Conservation (phyloP, 2,797 vertebrate genomes). For the Tarsius wallacei region DNA sequence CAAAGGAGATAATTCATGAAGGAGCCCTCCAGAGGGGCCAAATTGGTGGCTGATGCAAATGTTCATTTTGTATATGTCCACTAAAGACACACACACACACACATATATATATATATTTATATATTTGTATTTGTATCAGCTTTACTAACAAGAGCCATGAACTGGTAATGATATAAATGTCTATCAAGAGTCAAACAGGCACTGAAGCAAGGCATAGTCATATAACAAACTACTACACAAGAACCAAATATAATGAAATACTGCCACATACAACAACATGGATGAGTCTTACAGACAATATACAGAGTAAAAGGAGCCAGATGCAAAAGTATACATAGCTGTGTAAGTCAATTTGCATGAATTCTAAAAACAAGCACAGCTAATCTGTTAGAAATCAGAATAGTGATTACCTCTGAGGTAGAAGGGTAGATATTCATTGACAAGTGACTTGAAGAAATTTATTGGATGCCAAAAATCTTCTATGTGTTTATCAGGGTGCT, state of each 20-base stretch:
- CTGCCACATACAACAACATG: background rate
- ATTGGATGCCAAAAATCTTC: background rate
- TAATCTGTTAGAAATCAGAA: slow-evolving; percentile 25
- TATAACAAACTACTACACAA: background rate
- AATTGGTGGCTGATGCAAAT: background rate
- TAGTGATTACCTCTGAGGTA: background rate
- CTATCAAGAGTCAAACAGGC: background rate
- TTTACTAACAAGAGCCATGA: background rate
- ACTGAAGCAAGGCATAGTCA: background rate
- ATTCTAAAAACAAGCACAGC: background rate
- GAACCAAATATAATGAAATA: background rate
- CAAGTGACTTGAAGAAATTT: background rate
- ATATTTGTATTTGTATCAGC: background rate
- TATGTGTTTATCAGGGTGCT: background rate
- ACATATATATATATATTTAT: too few species aligned
- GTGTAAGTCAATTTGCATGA: background rate
- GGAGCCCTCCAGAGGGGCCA: background rate
- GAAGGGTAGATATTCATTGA: background rate
- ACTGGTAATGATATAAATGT: background rate
- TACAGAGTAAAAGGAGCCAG: background rate
- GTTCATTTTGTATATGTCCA: background rate
- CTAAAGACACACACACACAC: background rate
- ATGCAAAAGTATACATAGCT: background rate
- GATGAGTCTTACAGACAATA: background rate
- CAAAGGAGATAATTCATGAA: background rate